Conservation (phyloP, 2,113 vertebrate species). For the Hylia prasina region DNA sequence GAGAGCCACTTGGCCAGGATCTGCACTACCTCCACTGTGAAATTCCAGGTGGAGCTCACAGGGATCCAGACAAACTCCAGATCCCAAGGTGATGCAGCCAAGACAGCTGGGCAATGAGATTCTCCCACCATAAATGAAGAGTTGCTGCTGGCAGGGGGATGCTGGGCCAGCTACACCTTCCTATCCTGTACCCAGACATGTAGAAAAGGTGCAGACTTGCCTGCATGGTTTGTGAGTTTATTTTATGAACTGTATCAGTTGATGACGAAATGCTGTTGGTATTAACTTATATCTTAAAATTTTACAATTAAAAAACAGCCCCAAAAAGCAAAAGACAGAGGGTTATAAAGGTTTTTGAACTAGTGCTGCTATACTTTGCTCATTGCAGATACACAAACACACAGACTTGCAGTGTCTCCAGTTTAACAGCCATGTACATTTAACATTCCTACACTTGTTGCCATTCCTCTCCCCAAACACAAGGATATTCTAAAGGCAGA, state of each 20-base stretch:
- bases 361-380: not conserved
- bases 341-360: not conserved
- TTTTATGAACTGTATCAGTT: not conserved
- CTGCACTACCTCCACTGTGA: rapidly evolving
- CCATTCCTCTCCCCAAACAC: not conserved
- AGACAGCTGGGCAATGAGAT: not conserved
- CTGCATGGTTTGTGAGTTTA: not conserved
- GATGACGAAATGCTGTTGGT: not conserved
- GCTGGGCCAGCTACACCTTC: not conserved
- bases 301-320: not conserved
- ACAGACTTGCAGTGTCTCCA: not conserved
- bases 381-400: not conserved
- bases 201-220: rapidly evolving
- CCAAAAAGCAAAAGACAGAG: not conserved
- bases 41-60: not conserved
- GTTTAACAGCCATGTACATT: not conserved
- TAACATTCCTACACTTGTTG: not conserved
- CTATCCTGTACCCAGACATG: not conserved
- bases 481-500: not conserved
- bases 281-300: not conserved
- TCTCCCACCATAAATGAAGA: not conserved
- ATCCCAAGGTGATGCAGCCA: not conserved
- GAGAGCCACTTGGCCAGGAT: rapidly evolving
- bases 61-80: not conserved
- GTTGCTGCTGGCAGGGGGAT: not conserved